phyloP scores from a whole-genome alignment of 2,797 vertebrate genomes.

The Clarias fuscus region DNA sequence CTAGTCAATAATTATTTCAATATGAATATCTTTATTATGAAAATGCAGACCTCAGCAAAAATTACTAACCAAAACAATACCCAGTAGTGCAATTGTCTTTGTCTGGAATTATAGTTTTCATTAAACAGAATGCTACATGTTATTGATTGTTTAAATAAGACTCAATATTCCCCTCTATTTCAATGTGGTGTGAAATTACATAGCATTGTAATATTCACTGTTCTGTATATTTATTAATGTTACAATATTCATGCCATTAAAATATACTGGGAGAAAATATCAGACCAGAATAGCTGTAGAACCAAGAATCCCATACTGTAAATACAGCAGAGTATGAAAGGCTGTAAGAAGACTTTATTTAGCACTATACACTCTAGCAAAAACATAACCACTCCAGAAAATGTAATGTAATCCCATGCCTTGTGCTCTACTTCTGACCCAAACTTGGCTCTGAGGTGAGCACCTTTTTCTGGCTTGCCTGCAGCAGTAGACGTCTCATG shows the following conservation, averaged over 20 bases:
- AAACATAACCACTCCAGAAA: conserved; percentile 26
- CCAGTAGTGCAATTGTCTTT: conserved; percentile 76
- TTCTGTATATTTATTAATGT: conserved; percentile 73
- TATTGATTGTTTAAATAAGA: conserved; percentile 83
- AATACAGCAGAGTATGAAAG: not conserved
- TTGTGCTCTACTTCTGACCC: conserved; percentile 33
- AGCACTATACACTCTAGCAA: conserved; percentile 31
- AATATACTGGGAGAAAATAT: conserved; percentile 67
- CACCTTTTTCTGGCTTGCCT: conserved; percentile 43
- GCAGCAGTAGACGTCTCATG: conserved; percentile 31
- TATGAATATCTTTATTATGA: conserved; percentile 80
- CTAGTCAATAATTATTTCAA: conserved; percentile 81
- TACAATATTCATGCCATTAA: conserved; percentile 61
- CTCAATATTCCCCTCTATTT: conserved; percentile 76
- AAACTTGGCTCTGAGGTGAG: conserved; percentile 27
- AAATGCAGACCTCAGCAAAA: conserved; percentile 76
- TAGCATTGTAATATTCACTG: conserved; percentile 75
- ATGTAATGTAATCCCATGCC: conserved; percentile 47
- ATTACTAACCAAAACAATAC: conserved; percentile 76
- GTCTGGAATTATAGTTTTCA: conserved; percentile 83
- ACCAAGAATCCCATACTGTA: not conserved
- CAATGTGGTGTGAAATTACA: conserved; percentile 73
- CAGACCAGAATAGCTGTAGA: conserved; percentile 67
- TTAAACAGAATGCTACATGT: conserved; percentile 79
- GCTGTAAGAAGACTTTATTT: not conserved